Conservation (phyloP, 2,888 invertebrate genomes). For the Macrophya alboannulata region DNA sequence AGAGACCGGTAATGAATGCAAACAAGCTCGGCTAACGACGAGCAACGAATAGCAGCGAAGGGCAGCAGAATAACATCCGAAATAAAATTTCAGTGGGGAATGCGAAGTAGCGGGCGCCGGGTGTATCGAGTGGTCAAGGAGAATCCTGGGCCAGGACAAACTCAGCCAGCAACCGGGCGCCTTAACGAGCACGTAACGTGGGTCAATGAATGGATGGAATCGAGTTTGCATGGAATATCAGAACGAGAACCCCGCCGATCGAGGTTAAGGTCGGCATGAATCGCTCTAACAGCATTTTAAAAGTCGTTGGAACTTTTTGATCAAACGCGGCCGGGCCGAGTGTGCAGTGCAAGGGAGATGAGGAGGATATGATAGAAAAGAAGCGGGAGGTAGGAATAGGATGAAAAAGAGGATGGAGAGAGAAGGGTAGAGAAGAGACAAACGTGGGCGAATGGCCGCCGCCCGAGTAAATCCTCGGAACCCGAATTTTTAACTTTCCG, state of each 20-base stretch:
- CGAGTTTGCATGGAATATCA: constrained; percentile 55
- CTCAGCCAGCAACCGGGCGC: constrained; percentile 14
- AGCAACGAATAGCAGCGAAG: constrained; percentile 41
- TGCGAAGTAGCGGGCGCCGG: constrained; percentile 44
- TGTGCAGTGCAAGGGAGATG: neutral
- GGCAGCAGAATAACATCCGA: constrained; percentile 33
- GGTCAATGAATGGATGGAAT: constrained; percentile 54
- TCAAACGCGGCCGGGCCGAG: constrained; percentile 45
- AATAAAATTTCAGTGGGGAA: constrained; percentile 51
- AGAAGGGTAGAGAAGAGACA: neutral
- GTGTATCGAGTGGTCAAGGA: constrained; percentile 48
- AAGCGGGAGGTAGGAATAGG: constrained; percentile 3
- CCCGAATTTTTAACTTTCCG: constrained; percentile 54
- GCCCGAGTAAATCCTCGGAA: constrained; percentile 48
- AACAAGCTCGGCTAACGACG: constrained; percentile 54
- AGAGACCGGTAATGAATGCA: constrained; percentile 52
- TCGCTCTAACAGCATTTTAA: constrained; percentile 51
- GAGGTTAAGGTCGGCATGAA: constrained; percentile 52
- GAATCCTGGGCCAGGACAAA: constrained; percentile 34
- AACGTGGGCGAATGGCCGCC: constrained; percentile 39
- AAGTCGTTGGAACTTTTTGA: constrained; percentile 54
- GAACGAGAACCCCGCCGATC: constrained; percentile 38
- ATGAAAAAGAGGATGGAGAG: constrained; percentile 2
- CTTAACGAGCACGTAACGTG: constrained; percentile 52
- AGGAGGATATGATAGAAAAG: constrained; percentile 8